Base-by-base conservation (phyloP, 2,888 invertebrate species). In the Caenorhabditis sp. region DNA sequence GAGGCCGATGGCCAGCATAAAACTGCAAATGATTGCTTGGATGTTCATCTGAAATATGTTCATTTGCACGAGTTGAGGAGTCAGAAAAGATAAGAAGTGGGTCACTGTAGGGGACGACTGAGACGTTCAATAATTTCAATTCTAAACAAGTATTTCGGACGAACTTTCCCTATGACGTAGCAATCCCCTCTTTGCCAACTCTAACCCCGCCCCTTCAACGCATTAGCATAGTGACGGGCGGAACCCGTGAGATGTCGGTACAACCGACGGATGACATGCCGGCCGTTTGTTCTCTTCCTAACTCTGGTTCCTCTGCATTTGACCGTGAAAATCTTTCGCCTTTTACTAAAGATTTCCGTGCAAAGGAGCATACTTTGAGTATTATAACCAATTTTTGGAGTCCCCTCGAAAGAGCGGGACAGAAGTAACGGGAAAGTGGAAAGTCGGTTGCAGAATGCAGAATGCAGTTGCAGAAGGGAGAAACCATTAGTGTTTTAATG, bases 311-410 rank as follows among this genome's bases (percentile, higher is more conserved):
- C 35, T 35, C 35, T 35, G 35, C 35, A 35, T 35, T 35, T 35
- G 35, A 35, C 35, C 35, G 35, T 35, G 35, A 35, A 35, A 35
- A 35, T 35, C 35, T 35, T 35, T 35, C 35, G 35, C 35, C 35
- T 35, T 35, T 86, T 86, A 86, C 86, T 86, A 86, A 86, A 86
- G 86, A 85, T 86, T 86, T 86, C 86, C 86, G 86, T 86, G 86
- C 84, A 83, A 80, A 77, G 76, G 71, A 58, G 63, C 66, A 76
- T 48, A 50, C n/a, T 50, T 32, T 76, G 76, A 76, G 73, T 73
- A 65, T 68, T 65, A 68, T 30, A n/a, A n/a, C 9, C 74, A 75
- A 61, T 79, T 79, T 79, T 79, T 79, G 78, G 78, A 79, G 68
- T 63, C 70, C 75, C 62, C 62, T 75, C 62, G 75, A 63, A 63